These are phyloP conservation scores for Dione juno DNA, from an alignment of 2,888 invertebrate species.

Conservation along the genomic window DNA sequence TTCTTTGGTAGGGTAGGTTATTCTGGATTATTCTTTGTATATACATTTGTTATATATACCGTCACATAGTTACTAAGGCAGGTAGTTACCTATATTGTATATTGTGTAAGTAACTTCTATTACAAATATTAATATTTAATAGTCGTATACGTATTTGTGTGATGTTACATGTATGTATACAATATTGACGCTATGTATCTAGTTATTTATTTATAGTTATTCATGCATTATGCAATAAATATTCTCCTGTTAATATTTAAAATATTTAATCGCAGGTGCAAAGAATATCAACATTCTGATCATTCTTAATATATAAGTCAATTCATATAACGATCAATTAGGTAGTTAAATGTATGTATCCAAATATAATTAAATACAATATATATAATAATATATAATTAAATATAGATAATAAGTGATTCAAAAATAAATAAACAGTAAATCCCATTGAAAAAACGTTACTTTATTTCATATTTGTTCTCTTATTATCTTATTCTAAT, in stretches of 20 bases:
- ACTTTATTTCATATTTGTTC: background rate
- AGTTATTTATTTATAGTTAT: background rate
- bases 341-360: background rate
- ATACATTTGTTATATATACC: too few relatives aligned
- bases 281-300: conserved; percentile 2
- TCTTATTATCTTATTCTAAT: too few relatives aligned
- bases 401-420: too few relatives aligned
- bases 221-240: background rate
- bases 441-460: background rate
- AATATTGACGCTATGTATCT: too few relatives aligned
- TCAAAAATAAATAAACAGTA: too few relatives aligned
- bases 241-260: background rate
- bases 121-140: too few relatives aligned
- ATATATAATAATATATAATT: too few relatives aligned
- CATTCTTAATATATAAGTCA: background rate
- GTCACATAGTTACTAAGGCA: background rate
- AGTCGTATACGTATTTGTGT: too few relatives aligned
- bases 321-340: background rate
- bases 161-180: too few relatives aligned
- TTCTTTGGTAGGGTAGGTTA: conserved; percentile 13
- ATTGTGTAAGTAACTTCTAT: too few relatives aligned
- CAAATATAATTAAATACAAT: background rate
- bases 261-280: conserved; percentile 21
- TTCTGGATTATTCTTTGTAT: conserved; percentile 11
- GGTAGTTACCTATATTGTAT: background rate